Evolutionary conservation across 2,113 vertebrate species (phyloP).

Genomic region (Callionymus lyra): DNA sequence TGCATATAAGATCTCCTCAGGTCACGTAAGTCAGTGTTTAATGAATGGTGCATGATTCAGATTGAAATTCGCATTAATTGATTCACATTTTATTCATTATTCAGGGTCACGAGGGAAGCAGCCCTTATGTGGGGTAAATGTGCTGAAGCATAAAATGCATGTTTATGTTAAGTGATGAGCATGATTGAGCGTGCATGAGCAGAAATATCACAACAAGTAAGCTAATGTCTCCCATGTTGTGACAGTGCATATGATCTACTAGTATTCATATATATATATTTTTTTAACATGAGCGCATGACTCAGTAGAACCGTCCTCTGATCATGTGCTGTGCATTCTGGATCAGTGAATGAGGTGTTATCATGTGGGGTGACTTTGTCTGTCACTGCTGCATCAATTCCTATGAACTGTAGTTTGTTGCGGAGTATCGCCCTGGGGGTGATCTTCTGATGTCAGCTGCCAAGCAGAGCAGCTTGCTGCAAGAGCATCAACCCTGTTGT

Average conservation of each 20-base stretch:
- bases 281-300: background rate
- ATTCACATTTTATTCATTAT: background rate
- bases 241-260: background rate
- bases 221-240: slow-evolving; percentile 8
- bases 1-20: too few relatives aligned
- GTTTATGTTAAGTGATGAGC: slow-evolving; percentile 11
- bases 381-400: slow-evolving; percentile 11
- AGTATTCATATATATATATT: too few relatives aligned
- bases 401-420: slow-evolving; percentile 26
- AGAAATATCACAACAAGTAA: slow-evolving; percentile 1
- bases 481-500: slow-evolving; percentile 42
- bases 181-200: slow-evolving; percentile 6
- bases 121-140: slow-evolving; percentile 7
- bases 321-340: background rate
- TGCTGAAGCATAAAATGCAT: slow-evolving; percentile 5
- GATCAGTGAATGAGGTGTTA: slow-evolving; percentile 8
- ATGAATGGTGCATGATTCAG: slow-evolving; percentile 13
- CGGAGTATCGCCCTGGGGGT: slow-evolving; percentile 28
- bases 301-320: too few relatives aligned
- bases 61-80: slow-evolving; percentile 15
- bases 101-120: slow-evolving; percentile 1
- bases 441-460: slow-evolving; percentile 32
- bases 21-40: too few relatives aligned
- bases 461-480: slow-evolving; percentile 39
- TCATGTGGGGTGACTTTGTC: slow-evolving; percentile 31